These are phyloP conservation scores for Elegia similella DNA, from an alignment of 2,888 invertebrate genomes.

Conservation along the genomic window DNA sequence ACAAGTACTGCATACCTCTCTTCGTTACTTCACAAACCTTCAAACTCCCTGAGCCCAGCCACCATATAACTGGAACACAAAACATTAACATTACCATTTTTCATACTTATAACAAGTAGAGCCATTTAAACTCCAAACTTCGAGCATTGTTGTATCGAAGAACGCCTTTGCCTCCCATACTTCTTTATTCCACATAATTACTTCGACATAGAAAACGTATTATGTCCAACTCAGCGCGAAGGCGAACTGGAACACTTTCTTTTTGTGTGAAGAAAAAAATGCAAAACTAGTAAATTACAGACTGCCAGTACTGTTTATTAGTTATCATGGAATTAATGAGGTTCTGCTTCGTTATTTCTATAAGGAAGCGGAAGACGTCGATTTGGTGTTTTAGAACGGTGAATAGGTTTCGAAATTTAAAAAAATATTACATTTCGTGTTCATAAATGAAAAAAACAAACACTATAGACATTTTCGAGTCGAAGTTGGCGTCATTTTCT, in stretches of 20 bases:
- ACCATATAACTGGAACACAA: too few relatives aligned
- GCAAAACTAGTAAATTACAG: constrained; percentile 24
- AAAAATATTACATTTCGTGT: too few relatives aligned
- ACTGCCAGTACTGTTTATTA: constrained; percentile 6
- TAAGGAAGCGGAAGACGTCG: background rate
- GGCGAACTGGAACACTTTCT: constrained; percentile 43
- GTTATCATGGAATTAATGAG: constrained; percentile 7
- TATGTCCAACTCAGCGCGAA: constrained; percentile 39
- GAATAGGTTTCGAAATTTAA: too few relatives aligned
- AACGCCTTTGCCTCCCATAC: background rate
- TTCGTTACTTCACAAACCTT: too few relatives aligned
- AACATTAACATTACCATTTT: too few relatives aligned
- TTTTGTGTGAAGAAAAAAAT: constrained; percentile 33
- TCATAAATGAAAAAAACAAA: too few relatives aligned
- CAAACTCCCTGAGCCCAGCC: too few relatives aligned
- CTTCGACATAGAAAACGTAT: constrained; percentile 23
- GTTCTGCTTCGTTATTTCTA: background rate
- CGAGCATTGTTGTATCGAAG: background rate
- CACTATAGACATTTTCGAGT: too few relatives aligned
- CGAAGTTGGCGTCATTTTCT: too few relatives aligned
- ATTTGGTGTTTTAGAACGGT: background rate
- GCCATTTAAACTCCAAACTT: background rate
- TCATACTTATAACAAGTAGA: too few relatives aligned
- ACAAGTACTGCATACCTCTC: too few relatives aligned
- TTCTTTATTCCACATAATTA: constrained; percentile 5